Base-by-base conservation (phyloP, 2,888 invertebrate genomes). In the Rhorus exstirpatorius region DNA sequence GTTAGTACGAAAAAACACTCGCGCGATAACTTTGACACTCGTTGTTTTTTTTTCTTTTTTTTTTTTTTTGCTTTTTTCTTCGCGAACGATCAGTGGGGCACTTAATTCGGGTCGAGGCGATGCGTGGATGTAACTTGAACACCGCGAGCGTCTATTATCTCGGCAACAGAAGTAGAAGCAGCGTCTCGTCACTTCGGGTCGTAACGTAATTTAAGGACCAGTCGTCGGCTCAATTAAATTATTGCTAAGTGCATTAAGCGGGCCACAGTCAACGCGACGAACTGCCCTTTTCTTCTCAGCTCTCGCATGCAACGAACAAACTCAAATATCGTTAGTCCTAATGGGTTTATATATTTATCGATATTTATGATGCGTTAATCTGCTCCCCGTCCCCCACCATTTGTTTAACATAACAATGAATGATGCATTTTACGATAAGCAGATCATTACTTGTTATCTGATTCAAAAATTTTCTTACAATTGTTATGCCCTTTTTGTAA, bases 161-260 rank as follows among this genome's bases (percentile, higher is more conserved):
- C 79, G 51, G 44, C 63, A 68, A 76, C 38, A 72, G 71, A 70
- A 71, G 75, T 41, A 67, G 71, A 68, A 41, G 44, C 87, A 87
- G 86, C 78, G 74, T 75, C 70, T 70, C 79, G 65, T 51, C 68
- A 75, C 70, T 82, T 79, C 89, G 89, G 89, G 87, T 85, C 89
- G 89, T 87, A 86, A 86, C 84, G 86, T 84, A 86, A 86, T 86
- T 86, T 86, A 84, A 79, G 81, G 49, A 83, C 71, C 83, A 76
- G 75, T 79, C 74, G 79, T 79, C 83, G 76, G 83, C 88, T 92
- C 92, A 93, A 93, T 93, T 92, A 92, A 93, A 92, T 93, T 92
- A 93, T 93, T 93, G 89, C 91, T 93, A 92, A 93, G 89, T 92
- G 90, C 91, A 92, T 92, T 92, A 93, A 92, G 90, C 90, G 87